phyloP scores from a whole-genome alignment of 2,888 invertebrate species.

The Tipula lateralis region DNA sequence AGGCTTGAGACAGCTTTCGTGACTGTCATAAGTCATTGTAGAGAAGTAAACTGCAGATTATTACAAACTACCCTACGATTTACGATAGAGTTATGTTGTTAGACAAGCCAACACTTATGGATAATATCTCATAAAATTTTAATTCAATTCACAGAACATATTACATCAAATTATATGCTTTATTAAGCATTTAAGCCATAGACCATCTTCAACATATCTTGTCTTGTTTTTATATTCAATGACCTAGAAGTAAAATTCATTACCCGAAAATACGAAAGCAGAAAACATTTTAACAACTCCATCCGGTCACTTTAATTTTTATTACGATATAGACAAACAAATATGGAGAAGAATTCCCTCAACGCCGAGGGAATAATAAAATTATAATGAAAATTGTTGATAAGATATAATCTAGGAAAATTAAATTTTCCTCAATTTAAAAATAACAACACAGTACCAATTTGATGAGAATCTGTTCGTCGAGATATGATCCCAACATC shows the following conservation, averaged over 20 bases:
- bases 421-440: not conserved
- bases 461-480: not conserved
- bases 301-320: constrained; percentile 1
- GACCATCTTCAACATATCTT: not conserved
- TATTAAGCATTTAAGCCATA: not conserved
- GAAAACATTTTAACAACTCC: not conserved
- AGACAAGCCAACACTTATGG: no score
- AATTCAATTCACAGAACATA: not conserved
- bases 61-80: no score
- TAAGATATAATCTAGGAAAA: not conserved
- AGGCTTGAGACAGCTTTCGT: no score
- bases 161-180: not conserved
- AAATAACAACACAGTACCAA: not conserved
- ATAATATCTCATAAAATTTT: not conserved
- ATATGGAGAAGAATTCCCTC: not conserved
- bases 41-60: no score
- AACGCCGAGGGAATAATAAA: not conserved
- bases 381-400: constrained; percentile 19
- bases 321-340: not conserved
- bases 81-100: no score
- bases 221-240: not conserved
- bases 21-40: no score
- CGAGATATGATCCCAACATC: not conserved
- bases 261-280: not conserved
- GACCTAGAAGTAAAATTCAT: not conserved